Conservation (phyloP, 2,113 vertebrate species). For the Chaetops frenatus region DNA sequence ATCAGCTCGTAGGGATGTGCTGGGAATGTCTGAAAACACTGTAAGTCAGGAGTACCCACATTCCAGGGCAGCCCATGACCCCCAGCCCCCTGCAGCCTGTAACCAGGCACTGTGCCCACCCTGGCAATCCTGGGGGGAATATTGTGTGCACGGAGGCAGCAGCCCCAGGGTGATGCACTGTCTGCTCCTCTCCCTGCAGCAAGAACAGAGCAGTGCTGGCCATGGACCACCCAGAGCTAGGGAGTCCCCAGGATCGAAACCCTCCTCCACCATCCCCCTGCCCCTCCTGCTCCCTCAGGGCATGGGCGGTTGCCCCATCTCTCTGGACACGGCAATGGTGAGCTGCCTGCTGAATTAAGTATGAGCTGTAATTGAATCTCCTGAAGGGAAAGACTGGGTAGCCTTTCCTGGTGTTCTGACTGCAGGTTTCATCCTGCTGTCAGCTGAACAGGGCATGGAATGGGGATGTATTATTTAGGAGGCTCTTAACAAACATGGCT, state of each 20-base stretch:
- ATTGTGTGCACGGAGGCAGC: rapidly evolving
- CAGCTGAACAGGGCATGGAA: neutral
- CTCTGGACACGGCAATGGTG: constrained; percentile 72
- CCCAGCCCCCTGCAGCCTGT: neutral
- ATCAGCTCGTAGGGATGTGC: rapidly evolving
- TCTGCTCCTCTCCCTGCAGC: constrained; percentile 33
- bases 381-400: neutral
- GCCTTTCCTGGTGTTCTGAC: neutral
- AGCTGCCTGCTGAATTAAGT: constrained; percentile 67
- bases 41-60: rapidly evolving
- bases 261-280: constrained; percentile 34
- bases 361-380: constrained; percentile 60
- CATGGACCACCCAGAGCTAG: rapidly evolving
- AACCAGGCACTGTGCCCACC: neutral
- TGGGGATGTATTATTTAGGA: constrained; percentile 49
- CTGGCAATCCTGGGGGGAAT: neutral
- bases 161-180: rapidly evolving
- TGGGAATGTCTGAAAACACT: neutral
- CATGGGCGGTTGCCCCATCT: constrained; percentile 65
- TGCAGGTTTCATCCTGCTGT: neutral
- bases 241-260: rapidly evolving
- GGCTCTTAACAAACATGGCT: neutral
- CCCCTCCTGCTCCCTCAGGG: constrained; percentile 44
- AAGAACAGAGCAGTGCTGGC: neutral
- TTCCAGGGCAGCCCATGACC: neutral